Percentiles rank a stretch among this genome's conserved stretches.
Conservation (phyloP, 2,797 vertebrate species). For the Anguilla marmorata region DNA sequence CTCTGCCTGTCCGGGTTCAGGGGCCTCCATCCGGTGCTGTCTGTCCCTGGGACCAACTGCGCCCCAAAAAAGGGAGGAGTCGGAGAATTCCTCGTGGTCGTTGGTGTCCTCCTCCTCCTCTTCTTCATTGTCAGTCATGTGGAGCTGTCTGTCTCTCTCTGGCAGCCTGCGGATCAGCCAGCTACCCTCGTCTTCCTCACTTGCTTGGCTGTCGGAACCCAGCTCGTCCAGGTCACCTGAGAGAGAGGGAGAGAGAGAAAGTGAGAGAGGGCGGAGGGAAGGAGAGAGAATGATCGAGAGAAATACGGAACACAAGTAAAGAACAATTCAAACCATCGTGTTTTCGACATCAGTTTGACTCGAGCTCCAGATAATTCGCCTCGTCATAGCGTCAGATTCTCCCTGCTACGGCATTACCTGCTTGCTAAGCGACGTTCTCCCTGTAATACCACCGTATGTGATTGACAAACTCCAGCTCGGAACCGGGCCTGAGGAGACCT, state of each 20-base stretch:
- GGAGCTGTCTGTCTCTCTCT: conserved; percentile 41
- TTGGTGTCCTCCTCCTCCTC: not conserved
- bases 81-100: not conserved
- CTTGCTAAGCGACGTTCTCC: not conserved
- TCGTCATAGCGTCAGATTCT: not conserved
- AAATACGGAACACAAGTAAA: not conserved
- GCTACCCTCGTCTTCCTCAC: conserved; percentile 41
- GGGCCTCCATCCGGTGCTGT: not conserved
- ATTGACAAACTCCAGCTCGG: not conserved
- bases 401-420: not conserved
- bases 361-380: not conserved
- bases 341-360: not conserved
- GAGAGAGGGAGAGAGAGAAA: not conserved
- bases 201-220: conserved; percentile 35
- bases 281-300: not conserved
- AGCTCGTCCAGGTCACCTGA: conserved; percentile 36
- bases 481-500: not conserved
- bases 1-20: not conserved
- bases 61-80: not conserved
- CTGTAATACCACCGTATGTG: not conserved
- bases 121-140: conserved; percentile 41
- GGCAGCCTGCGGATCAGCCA: conserved; percentile 31
- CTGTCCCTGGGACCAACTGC: not conserved
- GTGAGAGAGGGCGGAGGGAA: not conserved
- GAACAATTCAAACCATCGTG: not conserved